Base-by-base conservation (phyloP, 2,888 invertebrate genomes). In the Drosophila paracracens region DNA sequence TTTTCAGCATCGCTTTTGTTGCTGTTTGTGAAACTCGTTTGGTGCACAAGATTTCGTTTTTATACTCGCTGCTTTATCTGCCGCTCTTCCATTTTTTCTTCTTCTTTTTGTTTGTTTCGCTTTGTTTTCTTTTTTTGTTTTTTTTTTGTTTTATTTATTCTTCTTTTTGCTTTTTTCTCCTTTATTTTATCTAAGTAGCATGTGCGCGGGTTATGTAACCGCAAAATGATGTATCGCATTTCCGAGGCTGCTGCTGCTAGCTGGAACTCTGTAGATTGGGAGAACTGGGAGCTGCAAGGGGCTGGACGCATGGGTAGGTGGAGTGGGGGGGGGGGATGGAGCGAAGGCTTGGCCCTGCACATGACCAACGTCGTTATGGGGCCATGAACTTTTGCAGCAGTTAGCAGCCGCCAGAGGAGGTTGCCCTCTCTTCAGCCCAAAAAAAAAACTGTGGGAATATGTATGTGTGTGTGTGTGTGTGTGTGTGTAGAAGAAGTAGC, bases 161-260 rank as follows among this genome's bases (percentile, higher is more conserved):
- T n/a, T 59, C 18, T 62, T 33, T 63, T 38, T 63, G 48, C 27
- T 57, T 52, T 59, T 21, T 53, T 60, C 25, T 56, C 25, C 43
- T 76, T n/a, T 74, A 43, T 52, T 71, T 79, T 81, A 88, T 82
- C 74, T 82, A 85, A 76, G 74, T 82, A 87, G 79, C 89, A 88
- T 84, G 89, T 84, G 89, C 88, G 77, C 71, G 76, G 73, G 79
- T 89, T 84, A 89, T 84, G 88, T 81, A 84, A 84, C 84, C 84
- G 76, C 84, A 89, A 76, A 87, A 81, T 81, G 74, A 88, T 81
- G 79, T 84, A 89, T 89, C 88, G 74, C 71, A 88, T 81, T 89
- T 67, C 84, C 78, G 67, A 60, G 74, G 64, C 66, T 68, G 69
- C 64, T 53, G 52, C 21, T 8, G 69, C 64, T 21, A 21, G 21